Conservation (phyloP, 2,113 vertebrate genomes). For the Podocnemis expansa region DNA sequence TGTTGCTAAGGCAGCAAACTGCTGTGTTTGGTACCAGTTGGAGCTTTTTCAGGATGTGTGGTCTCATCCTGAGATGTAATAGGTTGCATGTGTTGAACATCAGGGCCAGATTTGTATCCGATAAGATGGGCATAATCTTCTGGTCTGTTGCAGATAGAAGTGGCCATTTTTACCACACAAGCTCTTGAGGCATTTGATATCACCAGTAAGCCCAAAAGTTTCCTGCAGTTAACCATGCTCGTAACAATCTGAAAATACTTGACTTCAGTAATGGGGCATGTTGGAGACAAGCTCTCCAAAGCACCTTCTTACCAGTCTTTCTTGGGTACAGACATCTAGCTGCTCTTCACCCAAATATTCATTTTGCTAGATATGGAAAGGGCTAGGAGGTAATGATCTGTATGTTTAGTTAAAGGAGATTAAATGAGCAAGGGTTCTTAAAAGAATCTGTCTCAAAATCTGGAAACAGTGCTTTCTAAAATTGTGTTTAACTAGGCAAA, state of each 20-base stretch:
- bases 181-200: neutral
- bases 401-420: neutral
- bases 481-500: neutral
- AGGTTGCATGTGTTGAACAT: neutral
- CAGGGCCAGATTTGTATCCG: neutral
- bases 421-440: fast-evolving
- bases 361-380: neutral
- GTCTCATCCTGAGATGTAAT: neutral
- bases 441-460: neutral
- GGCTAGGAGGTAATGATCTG: neutral
- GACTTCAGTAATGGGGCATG: neutral
- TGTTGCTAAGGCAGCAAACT: neutral
- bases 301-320: neutral
- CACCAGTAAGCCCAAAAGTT: neutral
- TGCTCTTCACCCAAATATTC: neutral
- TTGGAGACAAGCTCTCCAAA: neutral
- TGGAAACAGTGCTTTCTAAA: neutral
- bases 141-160: neutral
- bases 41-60: neutral
- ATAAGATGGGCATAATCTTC: neutral
- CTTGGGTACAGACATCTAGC: neutral
- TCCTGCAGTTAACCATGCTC: neutral
- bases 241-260: neutral
- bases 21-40: neutral
- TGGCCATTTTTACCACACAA: neutral